Evolutionary conservation across 2,113 vertebrate genomes (phyloP), one percentile per base, ranked within the genome.

Genomic region (Tyrannus savana): DNA sequence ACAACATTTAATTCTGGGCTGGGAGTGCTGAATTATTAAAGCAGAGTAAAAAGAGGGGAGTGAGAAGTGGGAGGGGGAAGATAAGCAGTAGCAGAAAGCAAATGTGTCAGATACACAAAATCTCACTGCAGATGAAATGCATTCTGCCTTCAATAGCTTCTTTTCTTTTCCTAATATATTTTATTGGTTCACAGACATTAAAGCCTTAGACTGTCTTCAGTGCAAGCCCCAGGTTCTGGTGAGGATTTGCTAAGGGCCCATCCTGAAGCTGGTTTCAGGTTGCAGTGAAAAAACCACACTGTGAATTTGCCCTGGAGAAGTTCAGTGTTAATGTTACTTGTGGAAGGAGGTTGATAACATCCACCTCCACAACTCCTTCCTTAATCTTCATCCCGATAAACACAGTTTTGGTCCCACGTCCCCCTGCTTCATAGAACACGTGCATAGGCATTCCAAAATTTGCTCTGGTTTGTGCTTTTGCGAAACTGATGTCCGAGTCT

Each of bases 21-120:
- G 14, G 30, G 84, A 53, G 74, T 31, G 50, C 42, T 75, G 53
- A 81, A 95, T 81, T 91, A 86, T 66, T 94, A 83, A 95, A 91
- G 64, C 12, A 22, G 52, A 46, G 66, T 41, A 68, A 64, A 76
- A 77, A 90, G 72, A 80, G 52, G n/a, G 23, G 41, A 90, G 47
- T 60, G 69, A 63, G 44, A 9, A 35, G 53, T 49, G 12, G 39
- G 78, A 62, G 17, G n/a, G 15, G 35, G 58, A 44, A 72, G 67
- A 93, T 52, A 72, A 93, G 81, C 49, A 53, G 22, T 4, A 77
- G 25, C 47, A 92, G 71, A 78, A 90, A 96, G 83, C 19, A 77
- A 47, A 85, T 28, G 27, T 72, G 71, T 82, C 84, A 68, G 30
- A n/a, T 33, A 46, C 81, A 67, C 60, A 53, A 56, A 59, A 41